These are phyloP conservation scores for Caenorhabditis doughertyi DNA, from an alignment of 2,888 invertebrate species.

Conservation along the genomic window DNA sequence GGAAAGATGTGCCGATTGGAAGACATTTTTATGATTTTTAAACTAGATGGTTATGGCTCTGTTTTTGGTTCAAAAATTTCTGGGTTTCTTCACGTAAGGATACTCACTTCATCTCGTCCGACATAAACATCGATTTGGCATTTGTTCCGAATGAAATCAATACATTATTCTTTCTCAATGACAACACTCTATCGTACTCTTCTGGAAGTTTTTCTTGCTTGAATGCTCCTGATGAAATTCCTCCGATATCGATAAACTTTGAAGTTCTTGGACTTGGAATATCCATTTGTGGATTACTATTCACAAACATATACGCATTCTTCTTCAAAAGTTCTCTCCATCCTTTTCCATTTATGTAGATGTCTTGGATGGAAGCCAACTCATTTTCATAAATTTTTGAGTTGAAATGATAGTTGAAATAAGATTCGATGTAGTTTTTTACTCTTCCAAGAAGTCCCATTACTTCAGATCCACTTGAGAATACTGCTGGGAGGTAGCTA, in stretches of 20 bases:
- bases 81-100: too few relatives aligned
- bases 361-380: slow-evolving; percentile 10
- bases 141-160: slow-evolving; percentile 61
- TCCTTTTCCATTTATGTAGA: slow-evolving; percentile 36
- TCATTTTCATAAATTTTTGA: slow-evolving; percentile 49
- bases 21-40: too few relatives aligned
- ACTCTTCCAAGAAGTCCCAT: slow-evolving; percentile 46
- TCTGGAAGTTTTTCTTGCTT: slow-evolving; percentile 26
- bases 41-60: too few relatives aligned
- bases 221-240: slow-evolving; percentile 42
- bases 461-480: slow-evolving; percentile 48
- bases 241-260: slow-evolving; percentile 55
- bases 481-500: slow-evolving; percentile 53
- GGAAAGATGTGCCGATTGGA: too few relatives aligned
- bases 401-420: slow-evolving; percentile 57
- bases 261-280: slow-evolving; percentile 57
- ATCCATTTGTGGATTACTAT: slow-evolving; percentile 57
- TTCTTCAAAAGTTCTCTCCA: slow-evolving; percentile 45
- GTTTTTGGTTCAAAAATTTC: too few relatives aligned
- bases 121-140: slow-evolving; percentile 51
- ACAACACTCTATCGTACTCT: slow-evolving; percentile 48
- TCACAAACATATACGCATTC: slow-evolving; percentile 59
- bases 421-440: slow-evolving; percentile 49
- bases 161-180: slow-evolving; percentile 47
- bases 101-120: slow-evolving; percentile 58